Evolutionary conservation across 92 coral and sea anemone genomes (phyloP).

Genomic region (Epizoanthus illoricatus): DNA sequence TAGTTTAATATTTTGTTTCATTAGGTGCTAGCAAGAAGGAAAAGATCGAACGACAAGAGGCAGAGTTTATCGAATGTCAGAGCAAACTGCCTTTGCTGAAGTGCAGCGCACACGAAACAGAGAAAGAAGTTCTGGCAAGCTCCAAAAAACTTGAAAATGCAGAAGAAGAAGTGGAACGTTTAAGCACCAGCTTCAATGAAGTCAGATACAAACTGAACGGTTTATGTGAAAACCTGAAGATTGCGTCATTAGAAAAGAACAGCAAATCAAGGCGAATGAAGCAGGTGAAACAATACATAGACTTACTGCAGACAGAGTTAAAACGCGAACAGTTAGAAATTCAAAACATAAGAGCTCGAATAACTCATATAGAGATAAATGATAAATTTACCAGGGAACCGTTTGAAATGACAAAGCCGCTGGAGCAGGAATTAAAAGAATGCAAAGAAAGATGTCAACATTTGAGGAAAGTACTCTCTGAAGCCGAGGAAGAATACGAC

Average conservation of each 20-base stretch:
- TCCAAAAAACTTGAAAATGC: slow-evolving; percentile 15
- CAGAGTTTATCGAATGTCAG: slow-evolving; percentile 1
- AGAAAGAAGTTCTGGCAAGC: slow-evolving; percentile 20
- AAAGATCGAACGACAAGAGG: slow-evolving; percentile 12
- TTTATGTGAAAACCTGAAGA: slow-evolving; percentile 7
- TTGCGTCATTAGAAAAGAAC: slow-evolving; percentile 22
- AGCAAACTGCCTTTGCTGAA: slow-evolving; percentile 19
- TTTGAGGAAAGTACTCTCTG: slow-evolving; percentile 57
- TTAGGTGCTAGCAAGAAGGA: background rate
- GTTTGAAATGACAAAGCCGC: slow-evolving; percentile 43
- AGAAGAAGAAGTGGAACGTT: background rate
- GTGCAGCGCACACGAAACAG: slow-evolving; percentile 14
- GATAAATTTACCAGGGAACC: slow-evolving; percentile 31
- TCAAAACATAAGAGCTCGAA: slow-evolving; percentile 55
- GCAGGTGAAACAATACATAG: slow-evolving; percentile 38
- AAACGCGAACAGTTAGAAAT: slow-evolving; percentile 61
- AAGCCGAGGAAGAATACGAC: slow-evolving; percentile 35
- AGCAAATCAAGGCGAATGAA: background rate
- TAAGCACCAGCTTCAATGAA: slow-evolving; percentile 19
- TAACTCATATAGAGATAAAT: slow-evolving; percentile 48
- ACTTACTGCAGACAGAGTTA: slow-evolving; percentile 51
- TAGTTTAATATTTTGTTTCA: background rate
- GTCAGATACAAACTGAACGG: slow-evolving; percentile 11
- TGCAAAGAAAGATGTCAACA: slow-evolving; percentile 49
- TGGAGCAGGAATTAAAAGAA: slow-evolving; percentile 49